Evolutionary conservation across 2,888 invertebrate species (phyloP).

Genomic region (Gisinianus flammeolus): DNA sequence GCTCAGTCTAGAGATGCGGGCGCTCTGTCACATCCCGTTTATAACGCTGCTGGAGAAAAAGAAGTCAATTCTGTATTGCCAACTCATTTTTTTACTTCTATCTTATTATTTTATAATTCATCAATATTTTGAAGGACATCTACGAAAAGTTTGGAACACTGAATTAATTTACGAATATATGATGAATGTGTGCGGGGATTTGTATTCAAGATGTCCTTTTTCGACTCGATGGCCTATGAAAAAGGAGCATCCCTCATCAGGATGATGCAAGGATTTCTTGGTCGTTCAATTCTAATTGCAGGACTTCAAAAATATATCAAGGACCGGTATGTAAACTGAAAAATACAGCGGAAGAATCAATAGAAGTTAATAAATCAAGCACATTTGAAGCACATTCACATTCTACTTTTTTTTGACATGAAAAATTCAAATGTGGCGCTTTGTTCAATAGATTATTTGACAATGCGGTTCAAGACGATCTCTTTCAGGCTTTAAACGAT

Average conservation of each 20-base stretch:
- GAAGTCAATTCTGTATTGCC: background rate
- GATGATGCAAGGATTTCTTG: slow-evolving; percentile 36
- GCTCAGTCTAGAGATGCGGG: slow-evolving; percentile 46
- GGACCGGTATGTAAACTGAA: background rate
- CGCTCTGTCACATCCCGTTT: slow-evolving; percentile 39
- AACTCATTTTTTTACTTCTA: too few relatives aligned
- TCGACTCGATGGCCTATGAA: background rate
- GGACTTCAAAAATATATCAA: slow-evolving; percentile 14
- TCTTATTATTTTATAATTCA: too few relatives aligned
- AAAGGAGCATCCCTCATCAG: slow-evolving; percentile 57
- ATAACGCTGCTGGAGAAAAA: background rate
- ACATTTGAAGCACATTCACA: too few relatives aligned
- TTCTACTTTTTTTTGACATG: too few relatives aligned
- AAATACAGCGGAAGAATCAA: too few relatives aligned
- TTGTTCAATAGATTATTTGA: slow-evolving; percentile 39
- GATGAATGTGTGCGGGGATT: too few relatives aligned
- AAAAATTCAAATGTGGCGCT: too few relatives aligned
- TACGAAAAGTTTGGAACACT: too few relatives aligned
- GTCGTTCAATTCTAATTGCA: background rate
- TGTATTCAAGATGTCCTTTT: slow-evolving; percentile 3
- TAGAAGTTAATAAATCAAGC: too few relatives aligned
- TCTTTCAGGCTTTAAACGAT: slow-evolving; percentile 43
- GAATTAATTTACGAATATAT: too few relatives aligned
- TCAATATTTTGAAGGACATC: too few relatives aligned
- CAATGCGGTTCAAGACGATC: slow-evolving; percentile 50